These are phyloP conservation scores for Myiagra hebetior DNA, from an alignment of 2,113 vertebrate genomes.

Conservation along the genomic window DNA sequence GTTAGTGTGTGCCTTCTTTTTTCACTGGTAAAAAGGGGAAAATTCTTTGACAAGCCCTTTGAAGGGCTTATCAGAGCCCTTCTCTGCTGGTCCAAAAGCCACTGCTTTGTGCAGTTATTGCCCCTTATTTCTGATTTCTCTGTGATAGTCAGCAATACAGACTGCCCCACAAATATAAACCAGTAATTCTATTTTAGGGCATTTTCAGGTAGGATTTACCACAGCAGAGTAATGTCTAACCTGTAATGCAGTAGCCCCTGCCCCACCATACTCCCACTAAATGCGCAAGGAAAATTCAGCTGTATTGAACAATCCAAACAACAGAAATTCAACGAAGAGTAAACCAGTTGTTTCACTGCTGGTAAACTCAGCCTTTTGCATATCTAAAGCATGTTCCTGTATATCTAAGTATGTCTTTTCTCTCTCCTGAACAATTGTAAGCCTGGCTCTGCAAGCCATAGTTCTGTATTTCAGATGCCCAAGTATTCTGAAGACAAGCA, in stretches of 20 bases:
- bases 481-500: neutral
- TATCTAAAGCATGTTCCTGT: neutral
- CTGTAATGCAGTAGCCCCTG: neutral
- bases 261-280: neutral
- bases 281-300: neutral
- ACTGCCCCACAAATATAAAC: neutral
- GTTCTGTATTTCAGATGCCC: neutral
- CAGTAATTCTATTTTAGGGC: neutral
- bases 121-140: neutral
- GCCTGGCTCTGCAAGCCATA: neutral
- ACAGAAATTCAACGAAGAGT: neutral
- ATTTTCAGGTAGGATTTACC: neutral
- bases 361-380: neutral
- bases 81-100: neutral
- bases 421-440: neutral
- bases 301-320: neutral
- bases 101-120: neutral
- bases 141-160: neutral
- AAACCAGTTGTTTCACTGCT: neutral
- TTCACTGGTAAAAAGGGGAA: neutral
- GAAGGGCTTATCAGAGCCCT: neutral
- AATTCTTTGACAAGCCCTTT: neutral
- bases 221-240: neutral
- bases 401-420: neutral
- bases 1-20: neutral